These are phyloP conservation scores for Brachylomia viminalis DNA, from an alignment of 2,888 invertebrate species.

Conservation along the genomic window DNA sequence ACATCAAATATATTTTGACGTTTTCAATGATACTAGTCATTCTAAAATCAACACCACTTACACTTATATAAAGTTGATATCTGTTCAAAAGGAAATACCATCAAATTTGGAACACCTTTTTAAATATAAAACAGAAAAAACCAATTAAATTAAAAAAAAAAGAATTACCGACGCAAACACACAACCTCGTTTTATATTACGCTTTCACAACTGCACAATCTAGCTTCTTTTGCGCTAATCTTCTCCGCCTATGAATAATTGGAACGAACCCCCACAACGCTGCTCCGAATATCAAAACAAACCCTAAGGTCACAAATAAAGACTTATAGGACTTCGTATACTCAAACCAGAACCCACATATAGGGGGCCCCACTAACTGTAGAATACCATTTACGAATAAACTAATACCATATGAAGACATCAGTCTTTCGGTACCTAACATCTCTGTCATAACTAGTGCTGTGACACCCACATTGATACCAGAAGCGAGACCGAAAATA, in stretches of 20 bases:
- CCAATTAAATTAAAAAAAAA: neutral
- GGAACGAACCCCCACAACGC: conserved; percentile 94
- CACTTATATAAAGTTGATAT: neutral
- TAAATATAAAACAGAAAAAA: neutral
- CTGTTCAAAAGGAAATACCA: neutral
- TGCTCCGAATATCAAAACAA: conserved; percentile 93
- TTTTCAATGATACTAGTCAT: neutral
- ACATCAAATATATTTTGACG: neutral
- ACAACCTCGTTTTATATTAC: conserved; percentile 64
- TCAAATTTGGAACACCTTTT: neutral
- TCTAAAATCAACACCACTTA: neutral
- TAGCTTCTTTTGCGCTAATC: conserved; percentile 68
- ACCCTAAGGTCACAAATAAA: conserved; percentile 93
- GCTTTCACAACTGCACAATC: conserved; percentile 68
- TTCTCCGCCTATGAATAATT: conserved; percentile 89
- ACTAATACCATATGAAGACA: conserved; percentile 96
- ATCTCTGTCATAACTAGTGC: conserved; percentile 97
- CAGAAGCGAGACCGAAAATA: conserved; percentile 95
- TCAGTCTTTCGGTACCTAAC: conserved; percentile 95
- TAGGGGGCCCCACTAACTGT: conserved; percentile 95
- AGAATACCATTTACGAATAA: conserved; percentile 95
- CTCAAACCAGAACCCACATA: conserved; percentile 94
- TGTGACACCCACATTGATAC: conserved; percentile 96
- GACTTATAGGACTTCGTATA: conserved; percentile 92
- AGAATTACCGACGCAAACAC: conserved; percentile 25